Base-by-base conservation (phyloP, 1,140 invertebrate species). In the Euwallacea similis region DNA sequence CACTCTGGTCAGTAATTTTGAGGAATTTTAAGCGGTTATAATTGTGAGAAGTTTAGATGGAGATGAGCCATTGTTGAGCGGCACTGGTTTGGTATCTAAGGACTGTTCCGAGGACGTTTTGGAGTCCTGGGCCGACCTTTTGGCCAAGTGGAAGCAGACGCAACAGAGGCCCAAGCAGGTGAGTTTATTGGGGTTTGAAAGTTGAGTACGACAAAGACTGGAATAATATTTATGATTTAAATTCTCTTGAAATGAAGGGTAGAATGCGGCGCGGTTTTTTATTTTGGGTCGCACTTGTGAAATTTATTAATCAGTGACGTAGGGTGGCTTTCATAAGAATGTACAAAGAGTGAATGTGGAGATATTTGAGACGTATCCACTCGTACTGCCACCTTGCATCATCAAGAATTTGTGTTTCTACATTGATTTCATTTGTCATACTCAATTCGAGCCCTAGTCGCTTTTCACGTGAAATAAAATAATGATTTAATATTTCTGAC, bases 31-130 rank as follows among this genome's bases (percentile, higher is more conserved):
- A 11, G 6, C 47, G 6, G 47, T 50, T 11, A 2, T 50, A 50
- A 50, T 50, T 2, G 10, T 50, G 13, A 50, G 21, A 33, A 33
- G 21, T 33, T 33, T 77, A 89, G 92, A 94, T 88, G 93, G 93
- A 61, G 97, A 99, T 83, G 97, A 99, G 80, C 96, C 97, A 0
- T 83, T 99, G 71, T 84, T 98, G 6, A 98, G 95, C 83, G 98
- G 98, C 9, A 98, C 95, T 11, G 98, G 98, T 0, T 88, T 93
- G 79, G 97, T 99, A 2, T 96, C 94, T 3, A 98, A 97, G 81
- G 97, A 99, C 78, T 98, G 97, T 77, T 91, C 93, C 0, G 94
- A 95, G 78, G 93, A 92, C 76, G 94, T 97, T 67, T 83, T 99
- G 15, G 91, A 93, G 50, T 92, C 90, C 72, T 99, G 98, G 98